Conservation (phyloP, 2,888 invertebrate genomes). For the Drosophila meridionalis region DNA sequence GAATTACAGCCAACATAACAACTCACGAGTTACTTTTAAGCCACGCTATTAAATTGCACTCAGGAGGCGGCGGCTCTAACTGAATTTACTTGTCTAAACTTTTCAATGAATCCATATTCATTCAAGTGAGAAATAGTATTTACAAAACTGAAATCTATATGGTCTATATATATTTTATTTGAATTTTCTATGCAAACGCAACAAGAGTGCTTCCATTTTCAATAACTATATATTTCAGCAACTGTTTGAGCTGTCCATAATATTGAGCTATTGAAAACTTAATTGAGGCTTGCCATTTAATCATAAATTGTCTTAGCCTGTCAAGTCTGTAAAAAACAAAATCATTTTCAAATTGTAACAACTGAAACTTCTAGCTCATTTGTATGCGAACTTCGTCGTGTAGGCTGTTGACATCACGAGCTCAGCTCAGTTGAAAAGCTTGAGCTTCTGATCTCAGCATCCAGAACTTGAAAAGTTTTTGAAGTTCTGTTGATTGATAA, state of each 20-base stretch:
- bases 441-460: neutral
- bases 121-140: neutral
- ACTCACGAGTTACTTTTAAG: constrained; percentile 9
- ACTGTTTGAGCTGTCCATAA: neutral
- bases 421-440: neutral
- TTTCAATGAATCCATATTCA: neutral
- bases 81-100: neutral
- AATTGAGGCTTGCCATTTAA: neutral
- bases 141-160: too few species aligned
- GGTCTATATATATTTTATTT: too few species aligned
- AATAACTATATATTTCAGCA: neutral
- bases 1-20: constrained; percentile 23
- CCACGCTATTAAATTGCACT: constrained; percentile 3
- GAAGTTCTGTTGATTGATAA: neutral
- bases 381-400: neutral
- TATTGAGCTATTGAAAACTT: neutral
- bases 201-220: neutral
- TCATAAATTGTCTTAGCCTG: neutral
- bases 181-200: neutral
- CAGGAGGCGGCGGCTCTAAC: neutral
- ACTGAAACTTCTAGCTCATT: neutral
- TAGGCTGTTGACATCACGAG: neutral
- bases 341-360: neutral
- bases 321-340: neutral
- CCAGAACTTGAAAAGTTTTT: neutral